These are phyloP conservation scores for Araneus ventricosus DNA, from an alignment of 1,140 invertebrate genomes.

Conservation along the genomic window DNA sequence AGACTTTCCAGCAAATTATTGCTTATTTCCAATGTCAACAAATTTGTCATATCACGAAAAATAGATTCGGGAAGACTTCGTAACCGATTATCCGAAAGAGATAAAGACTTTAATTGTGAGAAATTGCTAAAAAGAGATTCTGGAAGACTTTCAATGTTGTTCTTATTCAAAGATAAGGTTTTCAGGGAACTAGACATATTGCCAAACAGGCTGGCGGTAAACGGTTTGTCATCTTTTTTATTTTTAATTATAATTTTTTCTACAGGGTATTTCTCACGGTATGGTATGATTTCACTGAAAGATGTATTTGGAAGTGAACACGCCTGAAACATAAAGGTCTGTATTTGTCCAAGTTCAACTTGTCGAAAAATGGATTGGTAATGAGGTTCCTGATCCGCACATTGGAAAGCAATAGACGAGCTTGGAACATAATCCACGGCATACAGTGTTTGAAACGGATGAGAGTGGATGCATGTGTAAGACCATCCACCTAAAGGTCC, in stretches of 20 bases:
- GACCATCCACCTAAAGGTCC: slow-evolving; percentile 39
- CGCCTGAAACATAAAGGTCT: slow-evolving; percentile 33
- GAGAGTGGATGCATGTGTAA: slow-evolving; percentile 38
- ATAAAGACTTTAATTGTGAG: slow-evolving; percentile 39
- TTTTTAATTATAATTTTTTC: slow-evolving; percentile 55
- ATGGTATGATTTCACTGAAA: slow-evolving; percentile 50
- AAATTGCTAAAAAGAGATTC: slow-evolving; percentile 62
- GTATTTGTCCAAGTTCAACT: slow-evolving; percentile 17
- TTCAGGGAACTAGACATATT: slow-evolving; percentile 41
- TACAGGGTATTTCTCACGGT: background rate
- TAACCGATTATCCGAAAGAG: slow-evolving; percentile 64
- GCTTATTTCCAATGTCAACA: slow-evolving; percentile 43
- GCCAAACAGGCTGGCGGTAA: slow-evolving; percentile 44
- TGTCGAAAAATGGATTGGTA: slow-evolving; percentile 39
- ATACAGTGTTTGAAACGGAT: background rate
- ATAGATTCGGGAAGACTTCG: slow-evolving; percentile 49
- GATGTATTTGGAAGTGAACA: slow-evolving; percentile 64
- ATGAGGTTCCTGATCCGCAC: slow-evolving; percentile 16
- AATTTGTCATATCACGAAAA: slow-evolving; percentile 38
- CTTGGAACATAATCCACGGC: slow-evolving; percentile 16
- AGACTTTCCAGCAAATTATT: slow-evolving; percentile 60
- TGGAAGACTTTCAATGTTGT: slow-evolving; percentile 54
- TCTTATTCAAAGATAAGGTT: slow-evolving; percentile 3
- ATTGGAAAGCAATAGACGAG: slow-evolving; percentile 2
- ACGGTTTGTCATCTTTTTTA: slow-evolving; percentile 6